Evolutionary conservation across 2,888 invertebrate genomes (phyloP).

Genomic region (Zonitis immaculata): DNA sequence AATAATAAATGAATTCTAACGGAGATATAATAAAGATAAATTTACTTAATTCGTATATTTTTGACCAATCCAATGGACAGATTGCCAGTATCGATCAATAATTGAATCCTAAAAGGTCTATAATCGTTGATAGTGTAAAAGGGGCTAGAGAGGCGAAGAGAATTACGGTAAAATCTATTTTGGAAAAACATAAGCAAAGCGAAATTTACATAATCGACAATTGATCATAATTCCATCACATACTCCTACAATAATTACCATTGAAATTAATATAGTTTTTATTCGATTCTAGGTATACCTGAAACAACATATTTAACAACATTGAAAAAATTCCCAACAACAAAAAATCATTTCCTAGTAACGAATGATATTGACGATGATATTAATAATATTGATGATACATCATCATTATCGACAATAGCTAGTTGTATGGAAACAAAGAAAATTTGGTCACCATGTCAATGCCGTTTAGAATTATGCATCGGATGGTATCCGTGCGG

Average conservation of each 20-base stretch:
- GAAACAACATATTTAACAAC: conserved; percentile 67
- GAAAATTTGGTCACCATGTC: conserved; percentile 69
- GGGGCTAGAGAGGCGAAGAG: too few species aligned
- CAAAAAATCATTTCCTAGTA: conserved; percentile 29
- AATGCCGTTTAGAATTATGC: conserved; percentile 81
- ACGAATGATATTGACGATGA: not conserved
- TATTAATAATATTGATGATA: conserved; percentile 32
- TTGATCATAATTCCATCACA: too few species aligned
- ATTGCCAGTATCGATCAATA: not conserved
- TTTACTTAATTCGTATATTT: not conserved
- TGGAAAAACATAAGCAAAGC: too few species aligned
- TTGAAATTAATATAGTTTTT: too few species aligned
- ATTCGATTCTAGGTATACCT: conserved; percentile 58
- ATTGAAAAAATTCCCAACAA: conserved; percentile 65
- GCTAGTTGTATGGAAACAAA: conserved; percentile 62
- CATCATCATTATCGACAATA: conserved; percentile 36
- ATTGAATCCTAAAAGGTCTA: not conserved
- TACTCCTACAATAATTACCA: too few species aligned
- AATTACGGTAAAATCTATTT: not conserved
- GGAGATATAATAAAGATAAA: not conserved
- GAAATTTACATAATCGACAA: too few species aligned
- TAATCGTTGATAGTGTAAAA: not conserved
- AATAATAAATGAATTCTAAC: not conserved
- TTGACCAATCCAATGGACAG: not conserved
- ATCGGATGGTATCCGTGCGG: conserved; percentile 97